These are phyloP conservation scores for Porites rus DNA, from an alignment of 92 coral and sea anemone species.

Conservation along the genomic window DNA sequence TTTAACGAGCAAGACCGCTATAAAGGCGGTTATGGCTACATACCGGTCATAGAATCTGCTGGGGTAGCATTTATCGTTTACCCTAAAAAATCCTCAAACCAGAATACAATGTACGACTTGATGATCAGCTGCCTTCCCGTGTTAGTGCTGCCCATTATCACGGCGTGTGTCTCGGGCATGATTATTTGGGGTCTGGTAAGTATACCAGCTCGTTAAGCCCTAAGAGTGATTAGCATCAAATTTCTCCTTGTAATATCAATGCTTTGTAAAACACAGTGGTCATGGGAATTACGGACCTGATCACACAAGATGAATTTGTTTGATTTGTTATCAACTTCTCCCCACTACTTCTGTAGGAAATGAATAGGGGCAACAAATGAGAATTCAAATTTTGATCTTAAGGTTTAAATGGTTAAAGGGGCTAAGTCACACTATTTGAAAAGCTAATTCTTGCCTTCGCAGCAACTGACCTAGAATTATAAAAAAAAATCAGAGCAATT, in stretches of 20 bases:
- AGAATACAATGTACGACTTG: conserved; percentile 46
- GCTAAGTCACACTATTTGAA: too few species aligned
- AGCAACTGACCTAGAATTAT: too few species aligned
- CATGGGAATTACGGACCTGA: too few species aligned
- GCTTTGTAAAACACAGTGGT: too few species aligned
- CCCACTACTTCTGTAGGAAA: too few species aligned
- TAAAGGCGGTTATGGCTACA: conserved; percentile 68
- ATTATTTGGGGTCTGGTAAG: conserved; percentile 73
- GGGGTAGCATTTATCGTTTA: conserved; percentile 83
- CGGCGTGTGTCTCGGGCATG: conserved; percentile 65
- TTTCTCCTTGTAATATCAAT: too few species aligned
- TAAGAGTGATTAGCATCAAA: too few species aligned
- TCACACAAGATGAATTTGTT: too few species aligned
- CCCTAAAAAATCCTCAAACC: conserved; percentile 14
- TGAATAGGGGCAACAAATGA: not conserved
- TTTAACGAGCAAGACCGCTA: conserved; percentile 61
- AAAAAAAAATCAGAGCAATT: too few species aligned
- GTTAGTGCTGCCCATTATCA: conserved; percentile 58
- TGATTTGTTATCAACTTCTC: too few species aligned
- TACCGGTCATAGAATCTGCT: conserved; percentile 76
- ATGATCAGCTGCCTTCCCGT: conserved; percentile 60
- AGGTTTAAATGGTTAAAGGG: too few species aligned
- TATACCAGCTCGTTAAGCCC: not conserved
- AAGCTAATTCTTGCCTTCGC: too few species aligned
- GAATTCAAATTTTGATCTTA: not conserved